Base-by-base conservation (phyloP, 1,140 invertebrate genomes). In the Nomia melanderi region DNA sequence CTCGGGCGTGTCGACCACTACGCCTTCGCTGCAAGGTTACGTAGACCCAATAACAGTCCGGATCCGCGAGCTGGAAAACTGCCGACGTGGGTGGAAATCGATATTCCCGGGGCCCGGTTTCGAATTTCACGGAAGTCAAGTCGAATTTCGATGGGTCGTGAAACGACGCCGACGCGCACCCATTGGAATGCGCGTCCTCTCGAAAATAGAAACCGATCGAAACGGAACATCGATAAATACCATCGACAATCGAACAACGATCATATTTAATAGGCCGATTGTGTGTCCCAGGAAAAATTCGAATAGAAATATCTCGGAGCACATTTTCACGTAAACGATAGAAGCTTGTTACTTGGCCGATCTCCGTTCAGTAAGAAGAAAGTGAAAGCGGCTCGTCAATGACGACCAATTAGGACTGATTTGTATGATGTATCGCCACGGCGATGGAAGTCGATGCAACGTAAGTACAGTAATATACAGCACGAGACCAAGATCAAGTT, bases 21-120 rank as follows among this genome's bases (percentile, higher is more conserved):
- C 86, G 84, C 88, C 86, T 88, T 88, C 79, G 75, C 78, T 74
- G 83, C 88, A 89, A 88, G 86, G 83, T 88, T 89, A 89, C 84
- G 74, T 79, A 78, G 65, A 77, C 69, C 64, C 78, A 66, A 74
- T 76, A 86, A 83, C 81, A 75, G 87, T 76, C 79, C 77, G 80
- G 82, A 86, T 85, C 82, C 78, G 69, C 56, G 50, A 69, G 59
- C 83, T 79, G 79, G 84, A 80, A 87, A 88, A 81, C 79, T 50
- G 62, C 62, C 67, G 44, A 66, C 78, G 83, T 86, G 77, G 81
- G 82, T 87, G 86, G 83, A 88, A 87, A 88, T 83, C 85, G 82
- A 87, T 83, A 85, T 73, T 50, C 36, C 53, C 78, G 70, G 76
- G 66, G 50, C 44, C 60, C 59, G 77, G 62, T 78, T 60, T 84